Evolutionary conservation across 1,140 invertebrate species (phyloP), one percentile per base, ranked within the genome.

Genomic region (Geopemphigus sp.): DNA sequence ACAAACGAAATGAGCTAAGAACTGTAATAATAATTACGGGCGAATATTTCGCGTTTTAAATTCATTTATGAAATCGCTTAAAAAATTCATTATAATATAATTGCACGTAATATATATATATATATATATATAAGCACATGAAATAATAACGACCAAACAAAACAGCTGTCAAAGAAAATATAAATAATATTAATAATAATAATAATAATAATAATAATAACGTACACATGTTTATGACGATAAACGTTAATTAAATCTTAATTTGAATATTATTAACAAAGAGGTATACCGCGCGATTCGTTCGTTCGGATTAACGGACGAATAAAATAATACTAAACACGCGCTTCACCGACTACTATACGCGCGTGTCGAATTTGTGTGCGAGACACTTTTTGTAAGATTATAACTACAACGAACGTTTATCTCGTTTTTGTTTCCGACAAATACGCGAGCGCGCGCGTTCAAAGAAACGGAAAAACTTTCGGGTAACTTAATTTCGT

Each of bases 1-100:
- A 56, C 5, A 73, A 73, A 57, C 26, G 47, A 76, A 76, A 76
- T 76, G 73, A 59, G 73, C 73, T 76, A 76, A 76, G 19, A 73
- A 26, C 47, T 50, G 32, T 59, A 24, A 45, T 76, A 24, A 68
- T 47, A 59, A 29, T 57, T 76, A 76, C n/a, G 59, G 17, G 32
- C 56, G 53, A 57, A 57, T 39, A 57, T 26, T 22, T 73, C 70
- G 53, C 73, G 15, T 57, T 57, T 76, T 61, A 61, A 76, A 76
- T 59, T 76, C 73, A 76, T 76, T 59, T 59, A 57, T 39, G 32
- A 39, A 73, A 76, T 59, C 22, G 32, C 45, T 57, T 24, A 22
- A 39, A 76, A 54, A 50, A 39, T 59, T 59, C 15, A 47, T 68
- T 50, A 73, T 73, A 74, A 74, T 57, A 59, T 45, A 74, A 76